Base-by-base conservation (phyloP, 2,888 invertebrate genomes). In the Pegoplata infirma region DNA sequence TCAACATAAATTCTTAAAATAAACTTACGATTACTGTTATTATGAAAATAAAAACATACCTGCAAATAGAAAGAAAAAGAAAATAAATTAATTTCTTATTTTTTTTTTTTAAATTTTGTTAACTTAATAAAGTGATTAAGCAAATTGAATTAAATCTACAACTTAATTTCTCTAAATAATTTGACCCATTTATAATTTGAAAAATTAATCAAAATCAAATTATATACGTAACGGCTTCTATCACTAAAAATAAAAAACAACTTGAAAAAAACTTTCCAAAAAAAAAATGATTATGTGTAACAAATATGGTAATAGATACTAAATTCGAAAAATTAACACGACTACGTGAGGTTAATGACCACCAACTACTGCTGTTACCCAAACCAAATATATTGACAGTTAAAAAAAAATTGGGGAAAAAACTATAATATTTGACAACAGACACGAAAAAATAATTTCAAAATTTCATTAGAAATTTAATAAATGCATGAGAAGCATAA, bases 211-310 rank as follows among this genome's bases (percentile, higher is more conserved):
- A 28, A 28, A 5, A 47, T 7, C 21, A 49, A 23, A 49, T 12
- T 46, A 16, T 16, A 46, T 44, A 28, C 1, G 2, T 23, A n/a
- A 59, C 17, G 17, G 59, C 19, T 56, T 58, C 23, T 10, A 17
- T 12, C 1, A 12, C n/a, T 17, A 25, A 46, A 28, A 17, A 55
- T 40, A 36, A 47, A n/a, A n/a, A n/a, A n/a, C n/a, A n/a, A n/a
- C n/a, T n/a, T n/a, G n/a, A n/a, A n/a, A n/a, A n/a, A n/a, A 71
- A 72, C 76, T 76, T 76, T 76, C 76, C 17, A 64, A 59, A 46
- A 63, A n/a, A n/a, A 46, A 47, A 8, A 63, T 25, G n/a, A 69
- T 32, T 63, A 53, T 58, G 17, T 61, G 32, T 59, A 61, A 71
- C 49, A 69, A 64, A 56, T 64, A 69, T 75, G 75, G 64, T 2